Base-by-base conservation (phyloP, 2,888 invertebrate genomes). In the Cryptocephalus primarius region DNA sequence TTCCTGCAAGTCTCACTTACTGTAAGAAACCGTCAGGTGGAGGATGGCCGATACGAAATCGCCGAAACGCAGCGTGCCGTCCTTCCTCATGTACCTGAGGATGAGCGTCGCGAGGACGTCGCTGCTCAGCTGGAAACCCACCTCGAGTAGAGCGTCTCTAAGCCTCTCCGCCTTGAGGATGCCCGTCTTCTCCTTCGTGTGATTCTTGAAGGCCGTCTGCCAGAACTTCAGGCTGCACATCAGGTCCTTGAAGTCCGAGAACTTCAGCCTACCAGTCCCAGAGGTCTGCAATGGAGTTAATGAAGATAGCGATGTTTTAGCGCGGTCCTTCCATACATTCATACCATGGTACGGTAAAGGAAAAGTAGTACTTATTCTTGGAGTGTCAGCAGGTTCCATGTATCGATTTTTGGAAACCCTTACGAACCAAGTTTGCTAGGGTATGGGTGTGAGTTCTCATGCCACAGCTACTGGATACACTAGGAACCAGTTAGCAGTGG, bases 41-140 rank as follows among this genome's bases (percentile, higher is more conserved):
- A 93, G 74, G 59, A 93, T 87, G 39, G 90, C 87, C 1, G 88
- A 88, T 2, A 92, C 91, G 65, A 92, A 93, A 68, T 93, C 93
- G 9, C 92, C 92, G 62, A 93, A 88, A 56, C 93, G 75, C 40
- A 93, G 74, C 46, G 91, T 92, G 36, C 92, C 92, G 66, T 93
- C 93, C 67, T 92, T 92, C 54, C 92, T 77, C 85, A 92, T 92
- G 60, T 91, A 92, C 51, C 90, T 76, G 52, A 92, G 75, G 50
- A 91, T 83, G 8, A 93, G 74, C 42, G 88, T 79, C 8, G 87
- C 83, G 64, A 93, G 74, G 32, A 89, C 87, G 51, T 88, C 85
- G 48, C 88, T 87, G 58, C 85, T 90, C 31, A 93, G 72, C 60
- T 88, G 85, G 64, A 92, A 93, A 4, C 93, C 92, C 11, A 92